These are phyloP conservation scores for Orestias chungarensis DNA, from an alignment of 2,797 vertebrate genomes.

Conservation along the genomic window DNA sequence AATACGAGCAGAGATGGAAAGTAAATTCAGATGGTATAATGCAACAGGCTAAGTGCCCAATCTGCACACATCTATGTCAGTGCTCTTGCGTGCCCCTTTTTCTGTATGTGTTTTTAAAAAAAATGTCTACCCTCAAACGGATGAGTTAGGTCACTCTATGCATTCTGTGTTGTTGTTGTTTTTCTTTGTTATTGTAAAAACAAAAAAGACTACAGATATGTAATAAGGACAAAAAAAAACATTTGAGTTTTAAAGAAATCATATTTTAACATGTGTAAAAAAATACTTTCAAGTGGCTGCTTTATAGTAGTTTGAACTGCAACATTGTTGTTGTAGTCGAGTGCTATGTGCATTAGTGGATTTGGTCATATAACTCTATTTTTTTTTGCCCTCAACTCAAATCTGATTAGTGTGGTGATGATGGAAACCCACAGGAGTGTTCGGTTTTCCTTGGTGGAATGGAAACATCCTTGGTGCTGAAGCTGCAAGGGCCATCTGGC, in stretches of 20 bases:
- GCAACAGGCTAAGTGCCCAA: conserved; percentile 64
- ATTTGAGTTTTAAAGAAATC: not conserved
- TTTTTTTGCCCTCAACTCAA: conserved; percentile 32
- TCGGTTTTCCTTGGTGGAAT: conserved; percentile 62
- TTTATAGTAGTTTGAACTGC: not conserved
- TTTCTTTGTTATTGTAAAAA: not conserved
- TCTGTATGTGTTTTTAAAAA: conserved; percentile 21
- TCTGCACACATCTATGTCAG: conserved; percentile 56
- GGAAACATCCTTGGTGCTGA: conserved; percentile 61
- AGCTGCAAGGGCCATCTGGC: conserved; percentile 61
- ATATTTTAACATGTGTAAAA: not conserved
- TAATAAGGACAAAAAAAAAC: not conserved
- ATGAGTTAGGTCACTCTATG: conserved; percentile 35
- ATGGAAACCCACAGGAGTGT: conserved; percentile 66
- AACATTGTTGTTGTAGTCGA: conserved; percentile 26
- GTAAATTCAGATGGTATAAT: conserved; percentile 66
- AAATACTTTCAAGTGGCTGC: not conserved
- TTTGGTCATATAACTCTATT: conserved; percentile 49
- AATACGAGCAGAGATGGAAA: conserved; percentile 57
- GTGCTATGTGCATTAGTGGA: conserved; percentile 49
- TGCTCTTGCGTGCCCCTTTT: conserved; percentile 20
- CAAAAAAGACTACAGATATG: conserved; percentile 15
- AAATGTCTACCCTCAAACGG: conserved; percentile 34
- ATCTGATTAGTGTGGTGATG: conserved; percentile 70
- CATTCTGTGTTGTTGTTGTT: conserved; percentile 14